Evolutionary conservation across 2,113 vertebrate species (phyloP).

Genomic region (Lagenorhynchus albirostris): DNA sequence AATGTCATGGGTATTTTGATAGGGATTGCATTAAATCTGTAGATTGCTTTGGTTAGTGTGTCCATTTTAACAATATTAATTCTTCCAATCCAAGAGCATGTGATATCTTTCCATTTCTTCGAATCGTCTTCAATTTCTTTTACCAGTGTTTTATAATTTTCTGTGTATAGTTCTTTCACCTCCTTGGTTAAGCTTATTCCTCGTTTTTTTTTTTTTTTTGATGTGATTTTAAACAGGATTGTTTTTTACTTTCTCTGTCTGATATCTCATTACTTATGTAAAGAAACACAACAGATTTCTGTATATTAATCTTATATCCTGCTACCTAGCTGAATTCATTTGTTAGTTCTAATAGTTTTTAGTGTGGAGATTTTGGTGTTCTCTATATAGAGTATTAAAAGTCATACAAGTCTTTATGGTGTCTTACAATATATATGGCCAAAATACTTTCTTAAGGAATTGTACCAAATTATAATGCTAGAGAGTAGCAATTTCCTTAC

Average conservation of each 20-base stretch:
- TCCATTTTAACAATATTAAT: neutral
- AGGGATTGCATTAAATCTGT: neutral
- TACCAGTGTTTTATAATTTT: neutral
- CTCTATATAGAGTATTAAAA: neutral
- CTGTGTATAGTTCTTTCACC: neutral
- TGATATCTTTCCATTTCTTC: neutral
- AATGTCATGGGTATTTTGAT: neutral
- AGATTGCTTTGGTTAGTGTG: neutral
- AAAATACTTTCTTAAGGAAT: neutral
- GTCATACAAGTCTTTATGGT: neutral
- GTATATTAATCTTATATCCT: too few species aligned
- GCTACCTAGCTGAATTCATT: too few species aligned
- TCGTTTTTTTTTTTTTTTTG: neutral
- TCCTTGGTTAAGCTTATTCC: neutral
- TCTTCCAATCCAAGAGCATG: neutral
- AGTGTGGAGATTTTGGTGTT: too few species aligned
- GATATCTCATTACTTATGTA: too few species aligned
- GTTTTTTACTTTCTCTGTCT: too few species aligned
- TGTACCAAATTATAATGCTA: neutral
- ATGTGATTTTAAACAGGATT: too few species aligned
- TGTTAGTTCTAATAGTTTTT: too few species aligned
- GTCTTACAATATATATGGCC: neutral
- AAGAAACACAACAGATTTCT: too few species aligned
- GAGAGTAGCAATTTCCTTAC: neutral
- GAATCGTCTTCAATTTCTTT: neutral